Conservation (phyloP, 2,797 vertebrate species). For the Notoglanidium macrostoma region DNA sequence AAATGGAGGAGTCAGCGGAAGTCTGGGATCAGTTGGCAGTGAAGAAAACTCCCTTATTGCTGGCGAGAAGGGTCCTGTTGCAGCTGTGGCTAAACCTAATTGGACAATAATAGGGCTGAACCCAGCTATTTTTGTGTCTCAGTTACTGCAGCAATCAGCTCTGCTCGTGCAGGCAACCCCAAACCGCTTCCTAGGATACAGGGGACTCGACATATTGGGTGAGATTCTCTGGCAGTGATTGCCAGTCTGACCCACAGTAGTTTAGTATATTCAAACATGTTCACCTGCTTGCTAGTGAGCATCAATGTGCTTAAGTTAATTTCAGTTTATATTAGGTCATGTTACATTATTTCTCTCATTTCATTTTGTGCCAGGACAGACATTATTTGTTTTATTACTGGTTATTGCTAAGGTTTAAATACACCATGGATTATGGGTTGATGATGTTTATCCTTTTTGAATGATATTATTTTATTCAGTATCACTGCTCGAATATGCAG, state of each 20-base stretch:
- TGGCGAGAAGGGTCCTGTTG: slow-evolving; percentile 13
- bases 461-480: not conserved
- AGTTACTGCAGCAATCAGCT: slow-evolving; percentile 17
- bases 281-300: slow-evolving; percentile 21
- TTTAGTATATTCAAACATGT: slow-evolving; percentile 18
- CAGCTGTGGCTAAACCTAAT: slow-evolving; percentile 28
- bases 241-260: slow-evolving; percentile 24
- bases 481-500: not conserved
- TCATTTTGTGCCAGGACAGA: not conserved
- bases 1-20: slow-evolving; percentile 40
- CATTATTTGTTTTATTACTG: not conserved
- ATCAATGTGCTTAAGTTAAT: not conserved
- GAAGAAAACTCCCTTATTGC: slow-evolving; percentile 35
- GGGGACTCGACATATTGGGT: slow-evolving; percentile 14
- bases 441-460: not conserved
- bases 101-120: slow-evolving; percentile 29
- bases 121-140: slow-evolving; percentile 14
- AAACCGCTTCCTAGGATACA: not conserved
- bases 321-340: not conserved
- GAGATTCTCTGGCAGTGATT: slow-evolving; percentile 41
- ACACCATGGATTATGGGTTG: not conserved
- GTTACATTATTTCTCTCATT: not conserved
- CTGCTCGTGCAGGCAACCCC: slow-evolving; percentile 24
- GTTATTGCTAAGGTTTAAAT: not conserved
- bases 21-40: slow-evolving; percentile 46